Conservation (phyloP, 2,888 invertebrate species). For the Rhyacophila evoluta region DNA sequence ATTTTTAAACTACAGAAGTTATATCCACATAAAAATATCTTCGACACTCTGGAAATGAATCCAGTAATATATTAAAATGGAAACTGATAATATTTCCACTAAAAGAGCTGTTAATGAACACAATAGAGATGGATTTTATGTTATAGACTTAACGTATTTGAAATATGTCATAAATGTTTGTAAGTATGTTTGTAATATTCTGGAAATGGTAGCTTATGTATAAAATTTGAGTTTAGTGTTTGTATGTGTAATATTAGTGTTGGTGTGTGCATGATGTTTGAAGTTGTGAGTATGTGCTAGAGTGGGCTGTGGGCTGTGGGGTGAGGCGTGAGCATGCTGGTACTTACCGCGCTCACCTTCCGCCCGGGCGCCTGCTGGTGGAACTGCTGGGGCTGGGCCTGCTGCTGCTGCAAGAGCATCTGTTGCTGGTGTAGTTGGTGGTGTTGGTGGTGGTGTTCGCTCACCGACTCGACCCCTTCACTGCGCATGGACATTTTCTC, state of each 20-base stretch:
- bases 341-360: constrained; percentile 95
- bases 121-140: too few species aligned
- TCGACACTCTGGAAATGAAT: too few species aligned
- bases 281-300: constrained; percentile 47
- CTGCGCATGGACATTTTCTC: constrained; percentile 93
- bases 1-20: too few species aligned
- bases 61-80: too few species aligned
- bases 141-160: too few species aligned
- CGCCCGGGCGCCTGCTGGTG: constrained; percentile 72
- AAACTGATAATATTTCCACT: too few species aligned
- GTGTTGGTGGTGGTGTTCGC: constrained; percentile 75
- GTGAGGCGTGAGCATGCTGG: constrained; percentile 59
- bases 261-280: neutral
- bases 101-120: too few species aligned
- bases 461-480: constrained; percentile 87
- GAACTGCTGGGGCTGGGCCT: constrained; percentile 32
- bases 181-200: too few species aligned
- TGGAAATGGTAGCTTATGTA: too few species aligned
- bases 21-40: too few species aligned
- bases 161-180: too few species aligned
- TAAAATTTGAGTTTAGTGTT: neutral
- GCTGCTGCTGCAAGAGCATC: constrained; percentile 45
- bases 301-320: constrained; percentile 43
- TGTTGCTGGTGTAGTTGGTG: constrained; percentile 54
- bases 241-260: too few species aligned